Evolutionary conservation across 2,797 vertebrate species (phyloP).

Genomic region (Falco berigora): DNA sequence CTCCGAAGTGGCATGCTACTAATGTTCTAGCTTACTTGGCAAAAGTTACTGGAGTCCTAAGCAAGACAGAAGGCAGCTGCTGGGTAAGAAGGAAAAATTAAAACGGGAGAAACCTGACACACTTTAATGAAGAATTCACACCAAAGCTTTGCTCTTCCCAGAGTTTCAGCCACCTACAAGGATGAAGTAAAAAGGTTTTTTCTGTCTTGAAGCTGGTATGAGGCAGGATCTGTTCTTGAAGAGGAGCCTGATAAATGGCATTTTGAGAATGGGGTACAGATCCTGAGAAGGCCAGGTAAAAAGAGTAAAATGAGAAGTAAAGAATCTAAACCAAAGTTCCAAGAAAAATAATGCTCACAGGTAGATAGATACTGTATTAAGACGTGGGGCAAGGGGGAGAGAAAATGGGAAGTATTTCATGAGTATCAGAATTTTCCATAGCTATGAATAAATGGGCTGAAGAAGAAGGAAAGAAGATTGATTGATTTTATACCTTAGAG

Average conservation of each 20-base stretch:
- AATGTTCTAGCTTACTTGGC: neutral
- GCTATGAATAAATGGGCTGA: neutral
- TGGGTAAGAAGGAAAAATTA: neutral
- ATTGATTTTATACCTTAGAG: slow-evolving; percentile 23
- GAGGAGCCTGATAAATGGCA: neutral
- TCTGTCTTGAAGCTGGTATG: neutral
- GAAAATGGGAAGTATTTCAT: neutral
- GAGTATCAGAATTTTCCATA: neutral
- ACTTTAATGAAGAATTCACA: neutral
- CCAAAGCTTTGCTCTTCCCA: neutral
- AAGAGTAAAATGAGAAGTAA: neutral
- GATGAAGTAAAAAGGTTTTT: neutral
- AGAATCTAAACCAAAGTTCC: neutral
- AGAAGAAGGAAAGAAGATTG: neutral
- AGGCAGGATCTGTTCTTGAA: neutral
- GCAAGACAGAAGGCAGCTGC: neutral
- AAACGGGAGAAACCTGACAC: neutral
- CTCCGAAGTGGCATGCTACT: neutral
- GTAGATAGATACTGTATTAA: neutral
- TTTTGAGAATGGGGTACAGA: neutral
- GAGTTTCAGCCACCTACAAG: neutral
- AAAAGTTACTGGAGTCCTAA: neutral
- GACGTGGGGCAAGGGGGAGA: neutral
- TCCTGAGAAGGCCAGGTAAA: neutral
- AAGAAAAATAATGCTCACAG: neutral